Evolutionary conservation across 2,113 vertebrate genomes (phyloP).

Genomic region (Passer domesticus): DNA sequence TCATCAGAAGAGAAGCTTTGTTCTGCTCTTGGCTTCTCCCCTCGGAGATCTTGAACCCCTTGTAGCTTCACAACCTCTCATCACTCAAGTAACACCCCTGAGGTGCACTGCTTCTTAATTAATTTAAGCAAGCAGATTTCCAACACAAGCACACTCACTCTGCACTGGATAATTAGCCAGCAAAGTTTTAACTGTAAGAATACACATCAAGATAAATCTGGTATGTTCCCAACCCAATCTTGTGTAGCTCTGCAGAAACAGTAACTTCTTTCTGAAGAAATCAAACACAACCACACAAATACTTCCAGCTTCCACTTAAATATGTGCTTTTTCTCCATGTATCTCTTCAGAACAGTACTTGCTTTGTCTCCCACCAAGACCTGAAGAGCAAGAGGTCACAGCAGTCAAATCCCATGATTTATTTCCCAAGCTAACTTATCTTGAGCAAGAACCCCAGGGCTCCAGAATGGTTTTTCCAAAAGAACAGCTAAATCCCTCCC

Average conservation of each 20-base stretch:
- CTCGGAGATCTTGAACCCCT: neutral
- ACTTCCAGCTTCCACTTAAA: conserved; percentile 1
- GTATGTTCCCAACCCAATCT: neutral
- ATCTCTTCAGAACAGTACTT: conserved; percentile 17
- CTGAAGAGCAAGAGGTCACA: conserved; percentile 20
- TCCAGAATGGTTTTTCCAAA: conserved; percentile 30
- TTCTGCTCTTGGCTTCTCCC: neutral
- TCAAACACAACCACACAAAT: neutral
- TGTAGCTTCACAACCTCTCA: neutral
- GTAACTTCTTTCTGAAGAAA: conserved; percentile 33
- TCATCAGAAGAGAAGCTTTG: neutral
- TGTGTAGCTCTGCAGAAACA: neutral
- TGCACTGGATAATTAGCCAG: neutral
- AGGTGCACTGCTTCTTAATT: neutral
- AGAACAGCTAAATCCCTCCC: neutral
- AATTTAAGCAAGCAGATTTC: neutral
- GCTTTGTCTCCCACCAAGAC: conserved; percentile 48
- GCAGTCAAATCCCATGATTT: conserved; percentile 11
- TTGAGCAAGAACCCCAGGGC: neutral
- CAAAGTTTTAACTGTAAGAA: neutral
- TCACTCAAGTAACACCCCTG: neutral
- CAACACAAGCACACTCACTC: neutral
- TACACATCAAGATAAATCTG: neutral
- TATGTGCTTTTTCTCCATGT: neutral
- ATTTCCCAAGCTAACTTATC: conserved; percentile 34